Percentiles rank a stretch among this genome's conserved stretches.
These are phyloP conservation scores for Amorpha juglandis DNA, from an alignment of 2,888 invertebrate species.

Conservation along the genomic window DNA sequence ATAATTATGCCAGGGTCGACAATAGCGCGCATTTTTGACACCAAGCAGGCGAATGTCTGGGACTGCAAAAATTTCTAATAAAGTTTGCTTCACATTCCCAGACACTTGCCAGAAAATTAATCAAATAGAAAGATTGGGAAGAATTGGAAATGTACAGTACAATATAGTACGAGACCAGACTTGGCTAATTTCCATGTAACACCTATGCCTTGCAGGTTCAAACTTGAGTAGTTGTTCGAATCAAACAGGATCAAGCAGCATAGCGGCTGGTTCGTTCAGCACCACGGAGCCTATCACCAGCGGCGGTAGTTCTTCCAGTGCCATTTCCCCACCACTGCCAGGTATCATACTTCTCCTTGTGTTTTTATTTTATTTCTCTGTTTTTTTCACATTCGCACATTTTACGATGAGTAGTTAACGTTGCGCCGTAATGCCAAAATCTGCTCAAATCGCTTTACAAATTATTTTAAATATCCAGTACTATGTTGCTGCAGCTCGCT, in stretches of 20 bases:
- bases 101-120: no score
- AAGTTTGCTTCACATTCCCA: no score
- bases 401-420: no score
- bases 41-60: no score
- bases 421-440: no score
- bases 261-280: slow-evolving; percentile 78
- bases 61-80: no score
- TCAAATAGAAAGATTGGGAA: not conserved
- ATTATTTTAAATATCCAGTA: no score
- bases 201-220: slow-evolving; percentile 62
- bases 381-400: no score
- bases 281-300: slow-evolving; percentile 79
- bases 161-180: not conserved
- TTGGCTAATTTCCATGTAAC: not conserved
- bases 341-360: slow-evolving; percentile 52
- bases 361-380: not conserved
- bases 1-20: no score
- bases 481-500: no score
- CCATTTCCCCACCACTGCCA: slow-evolving; percentile 79
- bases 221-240: slow-evolving; percentile 81
- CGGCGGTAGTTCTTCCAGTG: slow-evolving; percentile 79
- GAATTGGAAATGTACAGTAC: slow-evolving; percentile 21
- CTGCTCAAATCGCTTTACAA: no score
- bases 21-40: no score
- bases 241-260: slow-evolving; percentile 79